A percentile compares a stretch with the other conserved stretches of the same genome.
Evolutionary conservation across 1,140 invertebrate species (phyloP).

Genomic region (Drosophila busckii): DNA sequence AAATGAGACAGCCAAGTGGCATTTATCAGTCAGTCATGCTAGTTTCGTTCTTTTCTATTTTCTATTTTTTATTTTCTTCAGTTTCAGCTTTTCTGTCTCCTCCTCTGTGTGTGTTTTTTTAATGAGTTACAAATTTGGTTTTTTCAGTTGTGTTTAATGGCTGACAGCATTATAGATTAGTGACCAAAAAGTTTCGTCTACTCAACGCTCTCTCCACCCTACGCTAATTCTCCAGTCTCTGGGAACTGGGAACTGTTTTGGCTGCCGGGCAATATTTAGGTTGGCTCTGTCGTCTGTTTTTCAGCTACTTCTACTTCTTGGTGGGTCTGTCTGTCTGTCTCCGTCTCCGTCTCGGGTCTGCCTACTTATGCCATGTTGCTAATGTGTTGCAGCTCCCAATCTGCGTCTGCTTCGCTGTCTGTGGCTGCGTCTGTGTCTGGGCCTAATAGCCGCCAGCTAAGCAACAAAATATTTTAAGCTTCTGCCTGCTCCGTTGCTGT

Average conservation of each 20-base stretch:
- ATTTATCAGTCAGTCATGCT: slow-evolving; percentile 63
- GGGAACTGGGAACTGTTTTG: slow-evolving; percentile 59
- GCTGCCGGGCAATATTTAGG: slow-evolving; percentile 45
- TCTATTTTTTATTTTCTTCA: neutral
- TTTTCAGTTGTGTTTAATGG: slow-evolving; percentile 69
- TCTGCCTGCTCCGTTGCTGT: slow-evolving; percentile 1
- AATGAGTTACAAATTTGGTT: slow-evolving; percentile 76
- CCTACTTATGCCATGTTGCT: slow-evolving; percentile 17
- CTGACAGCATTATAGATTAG: slow-evolving; percentile 76
- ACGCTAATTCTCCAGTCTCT: slow-evolving; percentile 6
- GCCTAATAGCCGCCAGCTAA: slow-evolving; percentile 55
- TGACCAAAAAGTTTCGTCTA: slow-evolving; percentile 53
- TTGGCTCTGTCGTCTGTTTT: slow-evolving; percentile 43
- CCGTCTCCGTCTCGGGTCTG: slow-evolving; percentile 24
- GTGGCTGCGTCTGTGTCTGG: too few species aligned
- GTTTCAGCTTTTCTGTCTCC: slow-evolving; percentile 5
- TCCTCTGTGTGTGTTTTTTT: too few species aligned
- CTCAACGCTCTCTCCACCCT: neutral
- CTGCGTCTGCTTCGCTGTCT: too few species aligned
- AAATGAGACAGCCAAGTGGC: slow-evolving; percentile 69
- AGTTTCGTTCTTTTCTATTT: slow-evolving; percentile 46
- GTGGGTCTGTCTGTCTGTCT: slow-evolving; percentile 36
- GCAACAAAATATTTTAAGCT: slow-evolving; percentile 19
- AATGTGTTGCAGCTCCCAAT: slow-evolving; percentile 54
- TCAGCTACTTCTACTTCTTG: slow-evolving; percentile 71